Conservation (phyloP, 2,888 invertebrate species). For the Drosophila borealis region DNA sequence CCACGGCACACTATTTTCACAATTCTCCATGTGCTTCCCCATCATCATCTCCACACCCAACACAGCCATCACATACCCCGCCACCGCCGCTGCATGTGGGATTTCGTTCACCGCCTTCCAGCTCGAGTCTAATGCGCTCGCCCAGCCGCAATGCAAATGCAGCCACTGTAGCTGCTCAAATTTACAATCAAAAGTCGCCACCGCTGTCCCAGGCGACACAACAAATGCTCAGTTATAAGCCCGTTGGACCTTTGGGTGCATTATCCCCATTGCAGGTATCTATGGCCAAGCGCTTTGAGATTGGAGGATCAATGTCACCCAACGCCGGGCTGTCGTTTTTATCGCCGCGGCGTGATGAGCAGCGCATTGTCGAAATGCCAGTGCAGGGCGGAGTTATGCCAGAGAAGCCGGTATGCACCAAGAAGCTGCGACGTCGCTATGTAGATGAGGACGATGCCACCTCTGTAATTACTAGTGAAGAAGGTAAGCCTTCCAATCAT, state of each 20-base stretch:
- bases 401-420: slow-evolving; percentile 84
- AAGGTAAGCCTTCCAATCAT: slow-evolving; percentile 70
- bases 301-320: slow-evolving; percentile 83
- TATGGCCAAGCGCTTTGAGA: slow-evolving; percentile 83
- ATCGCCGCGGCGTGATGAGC: slow-evolving; percentile 84
- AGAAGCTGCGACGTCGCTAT: slow-evolving; percentile 83
- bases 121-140: slow-evolving; percentile 80
- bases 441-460: slow-evolving; percentile 85
- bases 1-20: slow-evolving; percentile 81
- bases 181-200: slow-evolving; percentile 81
- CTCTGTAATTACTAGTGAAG: slow-evolving; percentile 85
- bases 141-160: slow-evolving; percentile 78
- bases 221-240: slow-evolving; percentile 83
- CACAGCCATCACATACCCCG: slow-evolving; percentile 68
- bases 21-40: slow-evolving; percentile 85
- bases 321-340: slow-evolving; percentile 81
- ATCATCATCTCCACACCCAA: slow-evolving; percentile 83
- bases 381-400: slow-evolving; percentile 79
- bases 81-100: slow-evolving; percentile 69
- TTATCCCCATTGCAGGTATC: slow-evolving; percentile 84
- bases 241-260: slow-evolving; percentile 82
- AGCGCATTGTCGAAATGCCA: slow-evolving; percentile 83
- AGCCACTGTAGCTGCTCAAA: slow-evolving; percentile 61
- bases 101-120: slow-evolving; percentile 82
- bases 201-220: slow-evolving; percentile 81